Percentiles rank a stretch among this genome's conserved stretches.
phyloP scores from a whole-genome alignment of 2,888 invertebrate species.

The Rhodophaea formosa region DNA sequence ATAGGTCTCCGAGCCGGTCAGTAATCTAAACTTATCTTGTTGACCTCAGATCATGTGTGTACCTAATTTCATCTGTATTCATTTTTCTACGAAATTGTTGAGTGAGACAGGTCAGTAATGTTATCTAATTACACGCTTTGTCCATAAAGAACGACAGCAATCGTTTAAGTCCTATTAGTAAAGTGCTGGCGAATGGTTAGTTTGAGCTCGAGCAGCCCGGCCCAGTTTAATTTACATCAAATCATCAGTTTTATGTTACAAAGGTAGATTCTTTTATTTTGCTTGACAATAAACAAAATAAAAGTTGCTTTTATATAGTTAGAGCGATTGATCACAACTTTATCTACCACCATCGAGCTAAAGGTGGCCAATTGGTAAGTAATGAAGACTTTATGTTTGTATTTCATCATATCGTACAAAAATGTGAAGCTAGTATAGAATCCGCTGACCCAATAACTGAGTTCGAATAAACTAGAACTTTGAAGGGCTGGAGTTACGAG shows the following conservation, averaged over 20 bases:
- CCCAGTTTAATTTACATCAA: not conserved
- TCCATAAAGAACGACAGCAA: conserved; percentile 27
- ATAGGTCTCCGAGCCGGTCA: too few relatives aligned
- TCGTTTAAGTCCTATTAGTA: conserved; percentile 46
- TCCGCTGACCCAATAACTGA: too few relatives aligned
- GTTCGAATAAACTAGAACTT: too few relatives aligned
- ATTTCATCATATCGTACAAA: too few relatives aligned
- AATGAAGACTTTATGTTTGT: too few relatives aligned
- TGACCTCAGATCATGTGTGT: too few relatives aligned
- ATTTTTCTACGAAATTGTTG: not conserved
- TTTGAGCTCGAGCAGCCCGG: not conserved
- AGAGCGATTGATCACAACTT: not conserved
- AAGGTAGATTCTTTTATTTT: not conserved
- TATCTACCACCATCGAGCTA: too few relatives aligned
- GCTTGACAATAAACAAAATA: not conserved
- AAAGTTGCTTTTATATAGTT: not conserved
- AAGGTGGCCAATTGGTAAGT: too few relatives aligned
- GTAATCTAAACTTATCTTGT: too few relatives aligned
- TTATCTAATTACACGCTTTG: not conserved
- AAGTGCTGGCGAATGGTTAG: conserved; percentile 35
- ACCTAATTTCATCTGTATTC: too few relatives aligned
- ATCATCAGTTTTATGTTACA: not conserved
- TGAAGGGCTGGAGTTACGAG: too few relatives aligned
- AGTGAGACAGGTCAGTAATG: not conserved
- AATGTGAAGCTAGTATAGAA: too few relatives aligned